These are phyloP conservation scores for Otolemur garnettii DNA, from an alignment of 2,113 vertebrate genomes.

Conservation along the genomic window DNA sequence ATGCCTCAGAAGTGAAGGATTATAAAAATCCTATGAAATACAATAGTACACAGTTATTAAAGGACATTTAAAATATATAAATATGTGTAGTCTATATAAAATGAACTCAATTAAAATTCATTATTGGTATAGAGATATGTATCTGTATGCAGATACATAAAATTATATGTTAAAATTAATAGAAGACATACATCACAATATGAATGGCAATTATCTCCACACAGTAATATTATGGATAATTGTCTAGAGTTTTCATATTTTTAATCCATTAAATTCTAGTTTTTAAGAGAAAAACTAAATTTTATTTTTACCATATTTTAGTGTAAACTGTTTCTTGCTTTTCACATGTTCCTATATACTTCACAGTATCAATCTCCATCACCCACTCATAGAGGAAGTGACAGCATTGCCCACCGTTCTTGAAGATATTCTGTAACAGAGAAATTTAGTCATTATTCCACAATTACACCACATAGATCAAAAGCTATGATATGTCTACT, in stretches of 20 bases:
- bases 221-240: neutral
- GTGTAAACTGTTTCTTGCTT: neutral
- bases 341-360: neutral
- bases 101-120: neutral
- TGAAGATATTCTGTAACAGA: constrained; percentile 6
- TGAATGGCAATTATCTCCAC: neutral
- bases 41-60: neutral
- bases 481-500: neutral
- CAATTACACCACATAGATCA: neutral
- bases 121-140: neutral
- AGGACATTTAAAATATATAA: constrained; percentile 23
- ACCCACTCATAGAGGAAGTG: neutral
- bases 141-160: neutral
- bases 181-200: neutral
- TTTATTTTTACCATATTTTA: neutral
- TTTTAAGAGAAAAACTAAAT: neutral
- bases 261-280: neutral
- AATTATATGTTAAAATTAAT: neutral
- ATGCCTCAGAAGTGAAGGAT: neutral
- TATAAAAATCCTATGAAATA: neutral
- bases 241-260: neutral
- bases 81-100: neutral
- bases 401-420: neutral
- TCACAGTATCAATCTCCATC: neutral
- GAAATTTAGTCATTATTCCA: neutral